Evolutionary conservation across 1,140 invertebrate genomes (phyloP).

Genomic region (Nasonia longicornis): DNA sequence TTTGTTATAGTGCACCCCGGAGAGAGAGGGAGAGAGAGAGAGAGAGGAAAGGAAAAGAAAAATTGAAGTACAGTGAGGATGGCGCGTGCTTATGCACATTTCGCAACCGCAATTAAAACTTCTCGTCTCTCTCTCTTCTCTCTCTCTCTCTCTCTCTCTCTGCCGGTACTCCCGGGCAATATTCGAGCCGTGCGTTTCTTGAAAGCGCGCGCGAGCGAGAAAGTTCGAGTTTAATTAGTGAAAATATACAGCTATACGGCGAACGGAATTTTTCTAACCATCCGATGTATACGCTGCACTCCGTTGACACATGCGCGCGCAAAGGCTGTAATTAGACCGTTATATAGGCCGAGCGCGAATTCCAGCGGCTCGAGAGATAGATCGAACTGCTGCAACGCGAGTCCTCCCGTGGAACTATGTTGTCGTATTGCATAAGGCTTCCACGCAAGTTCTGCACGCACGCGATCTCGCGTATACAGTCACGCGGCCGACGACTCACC

Average conservation of each 20-base stretch:
- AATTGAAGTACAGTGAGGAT: constrained; percentile 22
- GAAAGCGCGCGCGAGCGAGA: not conserved
- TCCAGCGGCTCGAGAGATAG: not conserved
- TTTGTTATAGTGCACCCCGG: not conserved
- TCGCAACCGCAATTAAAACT: constrained; percentile 41
- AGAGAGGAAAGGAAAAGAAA: not conserved
- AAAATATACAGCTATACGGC: not conserved
- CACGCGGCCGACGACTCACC: constrained; percentile 12
- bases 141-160: no score
- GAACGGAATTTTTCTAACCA: not conserved
- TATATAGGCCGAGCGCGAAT: no score
- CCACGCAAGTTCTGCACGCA: constrained; percentile 47
- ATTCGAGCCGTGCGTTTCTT: constrained; percentile 10
- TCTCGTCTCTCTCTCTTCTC: constrained; percentile 20
- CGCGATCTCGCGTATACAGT: constrained; percentile 48
- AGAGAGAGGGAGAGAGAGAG: not conserved
- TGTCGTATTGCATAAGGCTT: constrained; percentile 51
- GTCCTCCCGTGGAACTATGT: constrained; percentile 19
- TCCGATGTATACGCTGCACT: not conserved
- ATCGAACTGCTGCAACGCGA: not conserved
- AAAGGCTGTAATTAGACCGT: not conserved
- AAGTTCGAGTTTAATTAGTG: constrained; percentile 28
- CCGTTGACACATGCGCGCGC: no score
- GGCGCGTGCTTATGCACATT: constrained; percentile 28
- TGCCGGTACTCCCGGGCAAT: not conserved